A percentile compares a stretch with the other conserved stretches of the same genome.
Conservation (phyloP, 2,797 vertebrate species). For the Heteromormyrus szaboi region DNA sequence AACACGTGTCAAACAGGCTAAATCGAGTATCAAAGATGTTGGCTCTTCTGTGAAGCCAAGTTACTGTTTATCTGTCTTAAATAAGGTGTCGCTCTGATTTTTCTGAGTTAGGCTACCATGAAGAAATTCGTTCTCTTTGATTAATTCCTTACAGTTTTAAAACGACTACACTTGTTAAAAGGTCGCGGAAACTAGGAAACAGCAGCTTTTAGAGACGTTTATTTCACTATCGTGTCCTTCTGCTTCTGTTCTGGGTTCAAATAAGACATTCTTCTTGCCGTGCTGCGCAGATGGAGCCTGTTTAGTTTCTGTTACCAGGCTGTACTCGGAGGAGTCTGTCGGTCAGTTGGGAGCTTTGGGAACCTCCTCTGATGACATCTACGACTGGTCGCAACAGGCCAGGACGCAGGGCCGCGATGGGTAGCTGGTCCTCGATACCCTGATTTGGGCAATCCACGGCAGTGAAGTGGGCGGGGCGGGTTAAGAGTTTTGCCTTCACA, state of each 20-base stretch:
- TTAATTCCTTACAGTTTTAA: constrained; percentile 44
- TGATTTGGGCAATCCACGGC: constrained; percentile 46
- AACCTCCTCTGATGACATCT: constrained; percentile 63
- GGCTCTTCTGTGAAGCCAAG: not conserved
- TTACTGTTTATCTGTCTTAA: not conserved
- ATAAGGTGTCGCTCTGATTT: not conserved
- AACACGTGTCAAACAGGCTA: not conserved
- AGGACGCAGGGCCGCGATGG: constrained; percentile 37
- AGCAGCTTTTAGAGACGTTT: constrained; percentile 55
- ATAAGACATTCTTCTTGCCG: constrained; percentile 57
- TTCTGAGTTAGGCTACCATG: constrained; percentile 19
- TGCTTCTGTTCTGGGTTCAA: constrained; percentile 30
- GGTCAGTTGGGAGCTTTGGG: constrained; percentile 56
- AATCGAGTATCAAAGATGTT: not conserved
- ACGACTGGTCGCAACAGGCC: constrained; percentile 51
- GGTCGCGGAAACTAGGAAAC: constrained; percentile 46
- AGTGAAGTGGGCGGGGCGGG: constrained; percentile 32
- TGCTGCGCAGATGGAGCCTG: constrained; percentile 42
- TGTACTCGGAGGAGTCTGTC: constrained; percentile 45
- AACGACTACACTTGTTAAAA: constrained; percentile 49
- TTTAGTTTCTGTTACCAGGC: constrained; percentile 49
- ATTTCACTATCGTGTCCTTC: constrained; percentile 46
- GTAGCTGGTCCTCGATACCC: constrained; percentile 45
- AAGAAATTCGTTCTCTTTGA: constrained; percentile 44
- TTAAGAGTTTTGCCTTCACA: constrained; percentile 69